A percentile compares a stretch with the other conserved stretches of the same genome.
Conservation (phyloP, 2,113 vertebrate species). For the Campylorhamphus procurvoides region DNA sequence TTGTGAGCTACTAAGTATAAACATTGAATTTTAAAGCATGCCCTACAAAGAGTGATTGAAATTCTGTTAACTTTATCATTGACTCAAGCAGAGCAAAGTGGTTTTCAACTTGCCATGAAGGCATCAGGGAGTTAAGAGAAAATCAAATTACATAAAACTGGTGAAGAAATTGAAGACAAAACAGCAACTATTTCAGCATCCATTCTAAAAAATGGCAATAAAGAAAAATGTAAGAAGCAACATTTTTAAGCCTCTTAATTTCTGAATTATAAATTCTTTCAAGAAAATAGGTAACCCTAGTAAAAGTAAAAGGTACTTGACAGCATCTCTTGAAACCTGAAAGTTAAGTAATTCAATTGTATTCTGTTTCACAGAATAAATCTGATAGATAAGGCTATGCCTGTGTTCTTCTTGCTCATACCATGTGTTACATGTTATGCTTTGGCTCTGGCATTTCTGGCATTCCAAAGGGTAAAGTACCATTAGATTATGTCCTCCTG, state of each 20-base stretch:
- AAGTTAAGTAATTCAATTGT: background rate
- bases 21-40: background rate
- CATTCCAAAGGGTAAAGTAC: background rate
- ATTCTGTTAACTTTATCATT: background rate
- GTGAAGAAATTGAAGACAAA: background rate
- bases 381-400: background rate
- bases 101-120: background rate
- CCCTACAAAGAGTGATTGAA: background rate
- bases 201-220: background rate
- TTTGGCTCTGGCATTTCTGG: conserved; percentile 2
- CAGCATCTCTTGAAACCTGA: background rate
- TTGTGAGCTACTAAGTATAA: background rate
- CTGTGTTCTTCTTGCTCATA: background rate
- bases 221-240: background rate
- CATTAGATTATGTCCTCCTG: background rate
- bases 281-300: background rate
- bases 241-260: background rate
- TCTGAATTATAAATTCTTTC: background rate
- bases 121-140: background rate
- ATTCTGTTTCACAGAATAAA: conserved; percentile 11
- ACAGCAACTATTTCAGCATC: background rate
- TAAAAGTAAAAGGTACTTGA: background rate
- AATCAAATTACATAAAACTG: background rate
- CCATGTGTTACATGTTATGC: background rate
- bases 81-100: background rate